Conservation (phyloP, 1,140 invertebrate species). For the Hyles vespertilio region DNA sequence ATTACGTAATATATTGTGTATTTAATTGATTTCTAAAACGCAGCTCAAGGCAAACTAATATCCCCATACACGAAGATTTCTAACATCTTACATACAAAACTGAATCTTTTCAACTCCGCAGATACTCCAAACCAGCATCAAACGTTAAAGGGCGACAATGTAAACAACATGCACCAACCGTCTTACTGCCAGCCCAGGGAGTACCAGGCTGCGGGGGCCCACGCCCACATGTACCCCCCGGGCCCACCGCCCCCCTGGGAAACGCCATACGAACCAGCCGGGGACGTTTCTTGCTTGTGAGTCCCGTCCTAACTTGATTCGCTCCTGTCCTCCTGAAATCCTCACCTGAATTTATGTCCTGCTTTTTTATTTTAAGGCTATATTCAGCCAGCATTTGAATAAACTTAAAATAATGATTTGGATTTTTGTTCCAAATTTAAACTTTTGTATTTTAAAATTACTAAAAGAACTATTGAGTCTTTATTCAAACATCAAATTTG, state of each 20-base stretch:
- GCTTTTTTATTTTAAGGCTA: no score
- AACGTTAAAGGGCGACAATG: slow-evolving; percentile 73
- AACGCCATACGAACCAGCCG: slow-evolving; percentile 66
- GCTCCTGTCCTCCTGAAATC: slow-evolving; percentile 32
- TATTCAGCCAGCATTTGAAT: no score
- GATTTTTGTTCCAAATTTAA: no score
- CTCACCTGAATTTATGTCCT: slow-evolving; percentile 2
- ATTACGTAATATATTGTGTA: no score
- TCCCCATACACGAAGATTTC: no score
- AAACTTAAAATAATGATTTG: no score
- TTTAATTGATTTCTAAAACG: no score
- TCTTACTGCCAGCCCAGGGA: slow-evolving; percentile 49
- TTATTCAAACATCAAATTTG: no score
- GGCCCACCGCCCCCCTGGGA: slow-evolving; percentile 56
- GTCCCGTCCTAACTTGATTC: slow-evolving; percentile 57
- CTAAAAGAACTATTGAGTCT: no score
- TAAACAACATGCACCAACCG: slow-evolving; percentile 71
- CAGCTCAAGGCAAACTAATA: no score
- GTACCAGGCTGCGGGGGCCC: slow-evolving; percentile 45
- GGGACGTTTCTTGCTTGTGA: slow-evolving; percentile 72
- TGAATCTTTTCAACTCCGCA: slow-evolving; percentile 49
- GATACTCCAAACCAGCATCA: slow-evolving; percentile 64
- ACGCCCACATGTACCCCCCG: slow-evolving; percentile 49
- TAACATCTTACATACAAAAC: not conserved
- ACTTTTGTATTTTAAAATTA: no score